These are phyloP conservation scores for Parus major DNA, from an alignment of 2,113 vertebrate species.

Conservation along the genomic window DNA sequence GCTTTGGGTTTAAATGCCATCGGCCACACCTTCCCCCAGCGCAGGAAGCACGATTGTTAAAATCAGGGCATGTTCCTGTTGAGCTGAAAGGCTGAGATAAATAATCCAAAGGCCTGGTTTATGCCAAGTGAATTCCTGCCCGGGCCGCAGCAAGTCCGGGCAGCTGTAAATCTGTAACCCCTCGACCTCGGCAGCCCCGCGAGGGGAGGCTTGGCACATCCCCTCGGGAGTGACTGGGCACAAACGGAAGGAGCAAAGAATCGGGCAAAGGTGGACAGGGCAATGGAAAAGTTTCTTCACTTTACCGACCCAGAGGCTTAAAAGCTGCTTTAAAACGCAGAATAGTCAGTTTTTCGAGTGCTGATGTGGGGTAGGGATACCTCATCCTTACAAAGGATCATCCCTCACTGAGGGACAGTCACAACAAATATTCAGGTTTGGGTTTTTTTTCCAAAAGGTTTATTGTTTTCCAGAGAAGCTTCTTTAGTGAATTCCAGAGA, in stretches of 20 bases:
- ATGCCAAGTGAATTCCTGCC: conserved; percentile 68
- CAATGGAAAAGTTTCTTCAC: background rate
- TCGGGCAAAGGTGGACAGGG: background rate
- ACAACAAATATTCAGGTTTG: background rate
- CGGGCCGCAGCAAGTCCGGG: background rate
- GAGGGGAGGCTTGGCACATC: background rate
- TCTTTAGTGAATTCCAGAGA: background rate
- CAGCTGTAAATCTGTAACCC: background rate
- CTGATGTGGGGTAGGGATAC: background rate
- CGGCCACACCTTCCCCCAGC: conserved; percentile 59
- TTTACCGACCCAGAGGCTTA: background rate
- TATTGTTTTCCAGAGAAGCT: background rate
- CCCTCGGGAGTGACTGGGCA: background rate
- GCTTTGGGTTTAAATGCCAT: conserved; percentile 45
- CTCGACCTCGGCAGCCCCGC: background rate
- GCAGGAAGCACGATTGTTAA: conserved; percentile 72
- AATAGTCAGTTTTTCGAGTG: fast-evolving
- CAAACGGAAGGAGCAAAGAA: background rate
- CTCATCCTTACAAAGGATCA: background rate
- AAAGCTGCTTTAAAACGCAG: background rate
- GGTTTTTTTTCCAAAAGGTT: background rate
- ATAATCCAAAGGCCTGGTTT: conserved; percentile 63
- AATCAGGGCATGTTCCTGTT: conserved; percentile 75
- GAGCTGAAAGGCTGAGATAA: conserved; percentile 68
- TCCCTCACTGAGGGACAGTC: background rate